Base-by-base conservation (phyloP, 2,888 invertebrate species). In the Drosophila mayaguana region DNA sequence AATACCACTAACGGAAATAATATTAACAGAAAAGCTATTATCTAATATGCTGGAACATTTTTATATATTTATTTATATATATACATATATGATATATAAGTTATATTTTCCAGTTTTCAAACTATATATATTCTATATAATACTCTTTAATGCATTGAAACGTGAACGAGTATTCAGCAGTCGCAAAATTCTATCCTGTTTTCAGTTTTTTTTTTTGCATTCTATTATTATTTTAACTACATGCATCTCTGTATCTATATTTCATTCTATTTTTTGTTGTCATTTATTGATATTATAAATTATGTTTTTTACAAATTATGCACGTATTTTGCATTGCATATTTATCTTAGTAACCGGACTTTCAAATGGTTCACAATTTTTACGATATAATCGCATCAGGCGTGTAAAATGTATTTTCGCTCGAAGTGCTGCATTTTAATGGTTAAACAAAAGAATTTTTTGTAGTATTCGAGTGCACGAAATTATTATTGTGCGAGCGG, bases 231-330 rank as follows among this genome's bases (percentile, higher is more conserved):
- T 50, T 50, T 28, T 50, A 48, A 11, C 46, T 46, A 12, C 36
- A 38, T 38, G 16, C 14, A 38, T 0, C 2, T 12, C 20, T 20
- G 2, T 43, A 20, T 54, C 46, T 73, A 25, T 16, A 56, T 66
- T 32, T 45, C 42, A 12, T 53, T 82, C 66, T 59, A 1, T 57
- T 81, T 72, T 54, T 40, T 55, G 14, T 66, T 61, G 62, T 57
- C 67, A 73, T 73, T 86, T 83, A 83, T 88, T 88, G 71, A 69
- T 88, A 72, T 88, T 80, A 86, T 81, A 87, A 84, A 86, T 88
- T 83, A 84, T 71, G 74, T 72, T 67, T 88, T 81, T 67, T 53
- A 57, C 65, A 57, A 78, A 78, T 75, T 74, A 80, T 75, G 51
- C 69, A 75, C 28, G 8, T 8, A 51, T 32, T 51, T 48, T 36